Evolutionary conservation across 2,888 invertebrate genomes (phyloP), one percentile per base, ranked within the genome.

Genomic region (Phengaris arion): DNA sequence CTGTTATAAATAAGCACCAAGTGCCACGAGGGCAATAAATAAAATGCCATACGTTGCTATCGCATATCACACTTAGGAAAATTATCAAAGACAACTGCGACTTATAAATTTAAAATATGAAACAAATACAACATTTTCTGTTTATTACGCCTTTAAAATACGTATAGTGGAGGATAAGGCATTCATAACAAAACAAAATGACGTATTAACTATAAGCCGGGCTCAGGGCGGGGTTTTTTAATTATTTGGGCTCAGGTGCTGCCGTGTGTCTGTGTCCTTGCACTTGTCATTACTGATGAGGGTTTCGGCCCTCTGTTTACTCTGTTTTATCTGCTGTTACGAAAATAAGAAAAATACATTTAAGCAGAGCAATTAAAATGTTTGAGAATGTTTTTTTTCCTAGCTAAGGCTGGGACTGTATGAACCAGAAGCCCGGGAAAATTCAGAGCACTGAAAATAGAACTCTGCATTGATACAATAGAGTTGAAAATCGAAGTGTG

Each of bases 251-350:
- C 79, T 79, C 79, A 80, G 79, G 79, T 80, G 79, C 79, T 77
- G 75, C 76, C 74, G 77, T 75, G 74, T 75, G 74, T 57, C 75
- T 74, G 74, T 74, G 74, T 75, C 75, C 77, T 76, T 76, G 77
- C 83, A 86, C 85, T 84, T 85, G 86, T 90, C 90, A 89, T 89
- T 89, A 87, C 83, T 89, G 89, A 88, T 86, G 85, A 88, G 86
- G 89, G 87, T 85, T 82, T 83, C 80, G 81, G 79, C 80, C 82
- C 88, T 88, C 87, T 77, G 79, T 87, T 85, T 89, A 87, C 88
- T 89, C 89, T 86, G 77, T 77, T 77, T 79, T 57, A 70, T 69
- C 57, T 69, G 69, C 55, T 46, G 70, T 57, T 75, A 75, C 55
- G 48, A 45, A 46, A 69, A 48, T 55, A 69, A 48, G 75, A 46